Evolutionary conservation across 2,113 vertebrate species (phyloP).

Genomic region (Scomber japonicus): DNA sequence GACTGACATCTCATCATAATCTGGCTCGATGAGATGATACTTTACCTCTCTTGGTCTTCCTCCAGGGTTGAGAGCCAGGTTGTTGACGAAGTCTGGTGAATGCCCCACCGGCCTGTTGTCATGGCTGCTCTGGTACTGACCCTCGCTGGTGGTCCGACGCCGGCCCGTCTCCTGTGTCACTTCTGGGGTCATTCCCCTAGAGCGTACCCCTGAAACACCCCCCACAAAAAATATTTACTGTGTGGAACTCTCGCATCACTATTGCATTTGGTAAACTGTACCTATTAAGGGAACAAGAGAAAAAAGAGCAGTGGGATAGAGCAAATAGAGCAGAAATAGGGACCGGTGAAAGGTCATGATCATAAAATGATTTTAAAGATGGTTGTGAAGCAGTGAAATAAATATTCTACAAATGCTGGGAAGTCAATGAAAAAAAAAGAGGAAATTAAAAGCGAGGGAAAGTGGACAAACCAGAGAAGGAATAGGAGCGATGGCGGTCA

Average conservation of each 20-base stretch:
- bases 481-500: conserved; percentile 92
- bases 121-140: conserved; percentile 91
- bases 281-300: not conserved
- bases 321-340: conserved; percentile 16
- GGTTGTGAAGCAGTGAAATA: conserved; percentile 7
- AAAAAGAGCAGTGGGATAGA: conserved; percentile 1
- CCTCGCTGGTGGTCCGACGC: conserved; percentile 91
- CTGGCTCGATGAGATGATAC: not conserved
- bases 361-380: not conserved
- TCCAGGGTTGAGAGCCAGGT: conserved; percentile 92
- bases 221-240: conserved; percentile 5
- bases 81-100: conserved; percentile 90
- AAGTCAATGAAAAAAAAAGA: conserved; percentile 11
- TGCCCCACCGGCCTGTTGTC: conserved; percentile 77
- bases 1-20: too few relatives aligned
- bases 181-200: conserved; percentile 88
- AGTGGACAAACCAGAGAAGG: conserved; percentile 92
- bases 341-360: conserved; percentile 4
- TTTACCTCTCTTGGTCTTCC: conserved; percentile 93
- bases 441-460: conserved; percentile 80
- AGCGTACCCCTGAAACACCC: conserved; percentile 86
- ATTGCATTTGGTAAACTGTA: too few relatives aligned
- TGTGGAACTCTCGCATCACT: not conserved
- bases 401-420: conserved; percentile 29
- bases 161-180: conserved; percentile 80